Percentiles rank a stretch among this genome's conserved stretches.
Conservation (phyloP, 2,797 vertebrate genomes). For the Meriones psammophilus region DNA sequence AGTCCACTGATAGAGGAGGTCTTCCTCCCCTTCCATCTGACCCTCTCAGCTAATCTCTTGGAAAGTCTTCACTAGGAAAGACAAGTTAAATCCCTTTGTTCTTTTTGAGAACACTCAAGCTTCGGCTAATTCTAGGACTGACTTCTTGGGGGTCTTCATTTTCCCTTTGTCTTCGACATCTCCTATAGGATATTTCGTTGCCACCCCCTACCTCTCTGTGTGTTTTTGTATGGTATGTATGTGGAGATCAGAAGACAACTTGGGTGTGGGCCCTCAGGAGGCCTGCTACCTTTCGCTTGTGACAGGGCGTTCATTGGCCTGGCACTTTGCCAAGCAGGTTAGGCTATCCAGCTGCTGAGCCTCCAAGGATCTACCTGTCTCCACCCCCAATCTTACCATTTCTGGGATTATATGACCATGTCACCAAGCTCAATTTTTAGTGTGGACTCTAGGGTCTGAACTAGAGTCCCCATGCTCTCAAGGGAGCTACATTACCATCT, state of each 20-base stretch:
- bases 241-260: not conserved
- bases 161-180: not conserved
- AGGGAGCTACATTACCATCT: not conserved
- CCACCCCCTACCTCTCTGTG: not conserved
- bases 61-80: not conserved
- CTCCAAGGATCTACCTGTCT: not conserved
- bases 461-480: not conserved
- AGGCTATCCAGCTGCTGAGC: not conserved
- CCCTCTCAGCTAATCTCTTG: not conserved
- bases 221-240: not conserved
- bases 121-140: not conserved
- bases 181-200: not conserved
- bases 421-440: not conserved
- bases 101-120: not conserved
- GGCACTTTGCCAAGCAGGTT: not conserved
- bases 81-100: slow-evolving; percentile 1
- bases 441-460: not conserved
- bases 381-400: too few species aligned
- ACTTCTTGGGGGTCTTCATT: not conserved
- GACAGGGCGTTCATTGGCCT: not conserved
- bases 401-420: not conserved
- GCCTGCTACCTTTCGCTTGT: too few species aligned
- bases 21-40: too few species aligned
- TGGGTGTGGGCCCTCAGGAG: not conserved
- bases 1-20: too few species aligned